phyloP scores from a whole-genome alignment of 2,113 vertebrate genomes.

The Sterrhoptilus dennistouni region DNA sequence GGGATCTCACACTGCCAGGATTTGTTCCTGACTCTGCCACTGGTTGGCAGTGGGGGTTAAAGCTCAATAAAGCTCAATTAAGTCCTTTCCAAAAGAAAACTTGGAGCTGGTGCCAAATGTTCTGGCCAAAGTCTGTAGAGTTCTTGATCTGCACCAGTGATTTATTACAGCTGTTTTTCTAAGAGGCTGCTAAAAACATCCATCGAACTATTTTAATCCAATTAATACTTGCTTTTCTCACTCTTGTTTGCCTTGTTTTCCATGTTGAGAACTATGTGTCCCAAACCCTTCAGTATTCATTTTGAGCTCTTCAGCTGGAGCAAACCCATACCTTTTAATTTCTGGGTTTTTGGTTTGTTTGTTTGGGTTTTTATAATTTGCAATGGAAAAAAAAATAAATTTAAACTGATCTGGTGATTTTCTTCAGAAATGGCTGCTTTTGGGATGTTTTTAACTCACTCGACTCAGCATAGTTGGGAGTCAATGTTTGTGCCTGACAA shows the following conservation, averaged over 20 bases:
- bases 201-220: not conserved
- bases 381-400: not conserved
- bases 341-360: not conserved
- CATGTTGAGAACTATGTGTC: not conserved
- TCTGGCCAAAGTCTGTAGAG: not conserved
- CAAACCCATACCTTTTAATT: not conserved
- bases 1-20: not conserved
- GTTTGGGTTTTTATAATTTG: not conserved
- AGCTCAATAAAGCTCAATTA: not conserved
- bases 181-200: not conserved
- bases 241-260: not conserved
- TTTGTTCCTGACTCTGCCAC: not conserved
- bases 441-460: not conserved
- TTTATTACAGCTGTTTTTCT: conserved; percentile 17
- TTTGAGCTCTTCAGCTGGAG: not conserved
- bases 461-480: fast-evolving
- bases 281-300: not conserved
- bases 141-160: not conserved
- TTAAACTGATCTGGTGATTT: not conserved
- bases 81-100: not conserved
- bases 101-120: not conserved
- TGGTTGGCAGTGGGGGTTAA: not conserved
- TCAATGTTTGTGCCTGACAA: not conserved
- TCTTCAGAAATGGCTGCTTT: not conserved
- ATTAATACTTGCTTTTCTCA: not conserved